phyloP scores from a whole-genome alignment of 2,888 invertebrate species.

The Gari tellinella region DNA sequence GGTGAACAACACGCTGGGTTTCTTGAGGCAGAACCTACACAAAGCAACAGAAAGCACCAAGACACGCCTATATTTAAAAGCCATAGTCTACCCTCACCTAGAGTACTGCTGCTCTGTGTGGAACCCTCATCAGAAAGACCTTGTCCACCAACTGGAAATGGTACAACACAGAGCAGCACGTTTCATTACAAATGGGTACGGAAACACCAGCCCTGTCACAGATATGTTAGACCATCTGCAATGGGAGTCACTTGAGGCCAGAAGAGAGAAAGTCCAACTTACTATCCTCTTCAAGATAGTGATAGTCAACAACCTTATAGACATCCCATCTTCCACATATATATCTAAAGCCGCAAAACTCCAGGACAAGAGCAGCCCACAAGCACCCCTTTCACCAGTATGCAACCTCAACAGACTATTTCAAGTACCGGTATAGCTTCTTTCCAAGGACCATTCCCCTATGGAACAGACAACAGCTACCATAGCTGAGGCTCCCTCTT shows the following conservation, averaged over 20 bases:
- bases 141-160: too few species aligned
- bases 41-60: conserved; percentile 7
- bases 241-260: too few species aligned
- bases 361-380: too few species aligned
- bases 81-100: conserved; percentile 15
- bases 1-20: conserved; percentile 13
- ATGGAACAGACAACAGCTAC: too few species aligned
- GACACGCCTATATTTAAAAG: background rate
- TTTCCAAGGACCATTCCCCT: too few species aligned
- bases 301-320: background rate
- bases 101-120: conserved; percentile 11
- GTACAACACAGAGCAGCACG: conserved; percentile 11
- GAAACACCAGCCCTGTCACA: background rate
- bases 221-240: conserved; percentile 5
- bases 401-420: too few species aligned
- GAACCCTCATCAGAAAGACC: too few species aligned
- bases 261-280: conserved; percentile 1
- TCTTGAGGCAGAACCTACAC: conserved; percentile 5
- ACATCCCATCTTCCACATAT: too few species aligned
- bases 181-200: conserved; percentile 1
- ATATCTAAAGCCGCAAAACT: too few species aligned
- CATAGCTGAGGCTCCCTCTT: too few species aligned
- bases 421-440: background rate
- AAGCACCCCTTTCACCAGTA: conserved; percentile 18
- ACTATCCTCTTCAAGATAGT: conserved; percentile 6